These are phyloP conservation scores for Toxostoma redivivum DNA, from an alignment of 2,113 vertebrate genomes.

Conservation along the genomic window DNA sequence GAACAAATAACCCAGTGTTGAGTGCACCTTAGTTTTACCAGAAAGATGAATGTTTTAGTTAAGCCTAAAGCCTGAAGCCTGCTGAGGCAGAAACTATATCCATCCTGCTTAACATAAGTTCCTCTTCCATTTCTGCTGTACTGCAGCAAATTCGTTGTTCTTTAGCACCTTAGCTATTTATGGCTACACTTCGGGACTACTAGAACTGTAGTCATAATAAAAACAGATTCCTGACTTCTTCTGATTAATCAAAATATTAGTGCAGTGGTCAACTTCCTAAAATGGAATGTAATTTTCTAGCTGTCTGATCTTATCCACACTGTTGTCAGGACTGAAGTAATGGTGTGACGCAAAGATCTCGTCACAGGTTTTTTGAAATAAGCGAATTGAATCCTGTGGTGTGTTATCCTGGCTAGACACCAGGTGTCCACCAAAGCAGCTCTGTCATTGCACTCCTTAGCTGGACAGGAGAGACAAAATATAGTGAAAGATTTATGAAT, in stretches of 20 bases:
- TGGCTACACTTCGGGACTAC: not conserved
- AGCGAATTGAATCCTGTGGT: not conserved
- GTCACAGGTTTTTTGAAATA: not conserved
- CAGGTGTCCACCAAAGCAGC: not conserved
- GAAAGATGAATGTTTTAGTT: not conserved
- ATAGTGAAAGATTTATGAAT: not conserved
- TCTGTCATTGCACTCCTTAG: not conserved
- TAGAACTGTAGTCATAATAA: not conserved
- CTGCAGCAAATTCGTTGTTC: not conserved
- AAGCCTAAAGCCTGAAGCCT: not conserved
- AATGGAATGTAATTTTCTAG: not conserved
- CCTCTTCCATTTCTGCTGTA: not conserved
- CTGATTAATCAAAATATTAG: not conserved
- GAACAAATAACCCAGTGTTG: not conserved
- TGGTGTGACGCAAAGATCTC: accelerated
- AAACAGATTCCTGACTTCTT: not conserved
- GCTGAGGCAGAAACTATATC: not conserved
- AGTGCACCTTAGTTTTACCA: not conserved
- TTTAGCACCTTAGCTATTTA: not conserved
- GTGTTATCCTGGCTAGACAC: not conserved
- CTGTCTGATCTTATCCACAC: not conserved
- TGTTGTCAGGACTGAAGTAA: not conserved
- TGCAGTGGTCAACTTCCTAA: not conserved
- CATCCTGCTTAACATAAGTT: not conserved
- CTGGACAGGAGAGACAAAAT: not conserved